Evolutionary conservation across 2,888 invertebrate genomes (phyloP), one percentile per base, ranked within the genome.

Genomic region (Hoplodrina ambigua): DNA sequence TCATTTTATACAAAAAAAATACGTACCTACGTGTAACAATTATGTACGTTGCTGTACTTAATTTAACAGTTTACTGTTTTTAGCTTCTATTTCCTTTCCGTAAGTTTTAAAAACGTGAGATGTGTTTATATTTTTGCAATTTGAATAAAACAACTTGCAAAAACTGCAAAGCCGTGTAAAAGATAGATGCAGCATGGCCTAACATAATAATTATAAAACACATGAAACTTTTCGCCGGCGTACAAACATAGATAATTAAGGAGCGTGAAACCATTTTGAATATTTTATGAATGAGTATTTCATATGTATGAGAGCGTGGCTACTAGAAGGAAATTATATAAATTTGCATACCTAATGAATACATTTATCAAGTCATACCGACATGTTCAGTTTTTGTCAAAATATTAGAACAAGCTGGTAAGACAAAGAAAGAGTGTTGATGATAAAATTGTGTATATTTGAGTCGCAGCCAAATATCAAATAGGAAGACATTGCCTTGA

Each of bases 211-310:
- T 37, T 37, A 87, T 87, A 79, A 84, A 88, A 85, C 89, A 87
- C 87, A 84, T 87, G 84, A 88, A 93, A 93, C 90, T 92, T 93
- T 94, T 86, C 87, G 84, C 75, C 89, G 80, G 80, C 92, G 90
- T 90, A 94, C 93, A 94, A 94, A 94, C 92, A 92, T 88, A 87
- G 92, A 94, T 94, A 95, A 95, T 95, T 95, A 94, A 92, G 94
- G 91, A 94, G 91, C 92, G 91, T 93, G 93, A 94, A 94, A 94
- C 94, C 94, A 93, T 93, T 95, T 94, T 94, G 94, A 95, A 95
- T 95, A 94, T 93, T 93, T 94, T 92, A 94, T 92, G 93, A 93
- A 93, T 91, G 86, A 88, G 84, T 84, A 93, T 93, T 94, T 94
- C 93, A 94, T 94, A 94, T 94, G 94, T 94, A 94, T 94, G 94